phyloP scores from a whole-genome alignment of 2,113 vertebrate genomes.

The Sisor rabdophorus region DNA sequence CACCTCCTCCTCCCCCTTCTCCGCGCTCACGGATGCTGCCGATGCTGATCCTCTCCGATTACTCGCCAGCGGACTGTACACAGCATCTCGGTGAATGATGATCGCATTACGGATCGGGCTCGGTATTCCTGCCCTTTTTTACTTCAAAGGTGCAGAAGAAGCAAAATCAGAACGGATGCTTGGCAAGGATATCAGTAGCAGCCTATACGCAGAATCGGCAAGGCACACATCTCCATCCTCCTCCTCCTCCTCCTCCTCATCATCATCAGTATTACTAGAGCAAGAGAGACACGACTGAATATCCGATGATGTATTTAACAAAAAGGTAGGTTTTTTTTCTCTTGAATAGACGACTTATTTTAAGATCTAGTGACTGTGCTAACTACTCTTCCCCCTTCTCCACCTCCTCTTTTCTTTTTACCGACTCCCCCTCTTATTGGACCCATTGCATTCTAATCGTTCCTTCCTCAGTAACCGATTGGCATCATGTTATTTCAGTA shows the following conservation, averaged over 20 bases:
- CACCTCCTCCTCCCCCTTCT: slow-evolving; percentile 46
- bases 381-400: slow-evolving; percentile 33
- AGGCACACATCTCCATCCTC: slow-evolving; percentile 61
- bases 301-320: slow-evolving; percentile 66
- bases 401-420: slow-evolving; percentile 3
- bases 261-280: slow-evolving; percentile 64
- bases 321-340: slow-evolving; percentile 63
- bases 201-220: slow-evolving; percentile 63
- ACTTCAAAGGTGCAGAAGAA: slow-evolving; percentile 56
- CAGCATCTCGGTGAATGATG: slow-evolving; percentile 65
- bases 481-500: slow-evolving; percentile 30
- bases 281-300: slow-evolving; percentile 67
- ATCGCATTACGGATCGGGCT: slow-evolving; percentile 56
- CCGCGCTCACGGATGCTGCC: slow-evolving; percentile 52
- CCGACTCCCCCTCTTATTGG: slow-evolving; percentile 23
- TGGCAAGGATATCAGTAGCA: slow-evolving; percentile 60
- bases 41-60: slow-evolving; percentile 35
- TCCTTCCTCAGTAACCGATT: slow-evolving; percentile 29
- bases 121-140: slow-evolving; percentile 59
- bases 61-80: slow-evolving; percentile 48
- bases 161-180: slow-evolving; percentile 61
- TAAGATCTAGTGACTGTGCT: slow-evolving; percentile 9
- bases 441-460: slow-evolving; percentile 16
- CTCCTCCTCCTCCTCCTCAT: not conserved
- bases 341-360: slow-evolving; percentile 37